Percentiles rank a stretch among this genome's conserved stretches.
Evolutionary conservation across 2,888 invertebrate species (phyloP).

Genomic region (Octodonta nipae): DNA sequence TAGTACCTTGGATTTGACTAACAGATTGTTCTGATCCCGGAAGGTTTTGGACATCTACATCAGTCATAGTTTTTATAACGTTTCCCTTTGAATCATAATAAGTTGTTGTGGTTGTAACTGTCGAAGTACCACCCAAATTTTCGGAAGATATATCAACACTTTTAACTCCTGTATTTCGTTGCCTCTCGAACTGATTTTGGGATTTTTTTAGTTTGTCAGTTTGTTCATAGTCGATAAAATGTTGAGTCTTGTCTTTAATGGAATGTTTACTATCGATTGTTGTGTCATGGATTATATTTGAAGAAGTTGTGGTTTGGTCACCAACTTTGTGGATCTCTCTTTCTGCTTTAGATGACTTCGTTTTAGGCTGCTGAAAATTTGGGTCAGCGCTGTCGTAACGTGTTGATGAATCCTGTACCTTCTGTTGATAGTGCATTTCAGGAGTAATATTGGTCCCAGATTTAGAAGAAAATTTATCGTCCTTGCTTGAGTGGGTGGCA

Average conservation of each 20-base stretch:
- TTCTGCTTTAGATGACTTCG: conserved; percentile 37
- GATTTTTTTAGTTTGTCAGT: conserved; percentile 3
- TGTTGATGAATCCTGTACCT: conserved; percentile 42
- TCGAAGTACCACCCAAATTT: conserved; percentile 13
- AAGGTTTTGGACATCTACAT: conserved; percentile 26
- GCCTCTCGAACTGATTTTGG: neutral
- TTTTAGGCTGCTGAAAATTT: conserved; percentile 32
- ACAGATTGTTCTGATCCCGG: too few relatives aligned
- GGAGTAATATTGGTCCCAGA: conserved; percentile 46
- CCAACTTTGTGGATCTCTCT: conserved; percentile 34
- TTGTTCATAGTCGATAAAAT: conserved; percentile 16
- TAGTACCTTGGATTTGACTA: too few relatives aligned
- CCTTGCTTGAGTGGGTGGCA: conserved; percentile 25
- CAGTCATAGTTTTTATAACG: conserved; percentile 27
- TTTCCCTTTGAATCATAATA: conserved; percentile 34
- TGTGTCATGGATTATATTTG: conserved; percentile 19
- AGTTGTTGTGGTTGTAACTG: conserved; percentile 28
- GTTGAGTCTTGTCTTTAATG: conserved; percentile 13
- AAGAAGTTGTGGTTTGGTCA: conserved; percentile 24
- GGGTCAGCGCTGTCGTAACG: conserved; percentile 45
- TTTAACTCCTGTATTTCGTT: neutral
- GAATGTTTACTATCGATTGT: conserved; percentile 9
- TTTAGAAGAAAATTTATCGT: conserved; percentile 42
- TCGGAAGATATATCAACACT: conserved; percentile 3
- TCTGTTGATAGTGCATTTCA: conserved; percentile 41